Percentiles rank a stretch among this genome's conserved stretches.
These are phyloP conservation scores for Lacerta bilineata DNA, from an alignment of 2,797 vertebrate genomes.

Conservation along the genomic window DNA sequence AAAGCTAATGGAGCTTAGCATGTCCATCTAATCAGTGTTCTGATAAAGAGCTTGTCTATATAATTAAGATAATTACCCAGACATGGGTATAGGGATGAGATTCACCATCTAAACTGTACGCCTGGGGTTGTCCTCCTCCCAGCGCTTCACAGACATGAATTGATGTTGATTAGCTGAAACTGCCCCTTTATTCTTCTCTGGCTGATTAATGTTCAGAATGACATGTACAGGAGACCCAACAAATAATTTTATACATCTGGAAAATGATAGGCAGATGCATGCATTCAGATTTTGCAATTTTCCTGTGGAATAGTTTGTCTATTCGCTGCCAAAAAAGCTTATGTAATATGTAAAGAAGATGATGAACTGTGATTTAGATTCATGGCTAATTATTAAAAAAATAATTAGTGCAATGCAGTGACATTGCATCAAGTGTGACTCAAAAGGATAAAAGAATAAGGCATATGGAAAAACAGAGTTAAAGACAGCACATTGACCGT, in stretches of 20 bases:
- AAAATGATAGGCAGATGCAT: slow-evolving; percentile 25
- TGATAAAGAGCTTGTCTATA: slow-evolving; percentile 61
- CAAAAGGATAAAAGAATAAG: neutral
- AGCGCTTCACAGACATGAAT: slow-evolving; percentile 54
- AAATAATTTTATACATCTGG: slow-evolving; percentile 24
- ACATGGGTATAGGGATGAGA: slow-evolving; percentile 49
- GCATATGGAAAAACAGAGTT: neutral
- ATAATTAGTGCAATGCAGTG: neutral
- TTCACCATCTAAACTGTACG: slow-evolving; percentile 24
- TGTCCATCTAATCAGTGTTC: slow-evolving; percentile 55
- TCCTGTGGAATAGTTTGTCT: neutral
- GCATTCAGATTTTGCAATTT: neutral
- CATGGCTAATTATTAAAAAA: neutral
- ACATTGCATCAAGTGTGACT: neutral
- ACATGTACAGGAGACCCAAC: neutral
- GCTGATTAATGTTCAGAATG: slow-evolving; percentile 21
- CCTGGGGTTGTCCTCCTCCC: slow-evolving; percentile 52
- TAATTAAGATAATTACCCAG: slow-evolving; percentile 70
- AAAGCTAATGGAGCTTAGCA: slow-evolving; percentile 41
- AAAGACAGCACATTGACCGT: neutral
- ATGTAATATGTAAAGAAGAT: neutral
- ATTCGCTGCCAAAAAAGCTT: neutral
- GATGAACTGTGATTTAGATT: neutral
- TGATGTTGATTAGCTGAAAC: slow-evolving; percentile 35
- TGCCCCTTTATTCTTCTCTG: slow-evolving; percentile 45